Evolutionary conservation across 1,140 invertebrate species (phyloP), one percentile per base, ranked within the genome.

Genomic region (Dinoponera quadriceps): DNA sequence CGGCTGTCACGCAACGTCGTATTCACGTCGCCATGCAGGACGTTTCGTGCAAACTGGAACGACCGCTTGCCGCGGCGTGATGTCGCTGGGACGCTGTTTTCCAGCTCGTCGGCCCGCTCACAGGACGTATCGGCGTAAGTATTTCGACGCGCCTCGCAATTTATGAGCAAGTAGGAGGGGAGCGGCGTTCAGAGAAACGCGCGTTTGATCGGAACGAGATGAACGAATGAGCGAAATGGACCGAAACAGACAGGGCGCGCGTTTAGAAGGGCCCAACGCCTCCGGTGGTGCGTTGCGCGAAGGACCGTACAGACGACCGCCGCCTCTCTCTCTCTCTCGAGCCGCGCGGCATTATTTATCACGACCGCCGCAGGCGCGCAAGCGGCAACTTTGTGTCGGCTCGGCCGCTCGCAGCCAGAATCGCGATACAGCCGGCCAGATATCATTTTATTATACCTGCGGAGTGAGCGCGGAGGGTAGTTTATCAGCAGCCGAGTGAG

Each of bases 371-470:
- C 85, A 73, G 85, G 85, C 86, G 85, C 88, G 85, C 69, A 84
- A 88, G 90, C 90, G 88, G 88, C 88, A 84, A 90, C 91, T 92
- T 92, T 92, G 90, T 89, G 80, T 75, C 73, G 66, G 55, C 72
- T 29, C 69, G 55, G 84, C 88, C 82, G 87, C 77, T 89, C 74
- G 83, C 87, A 84, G 80, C 83, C 85, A 86, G 88, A 89, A 89
- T 88, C 83, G 88, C 90, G 91, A 92, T 92, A 88, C 88, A 85
- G 65, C 74, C 86, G 78, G 69, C 66, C 89, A 91, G 91, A 92
- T 92, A 93, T 93, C 88, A 92, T 93, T 93, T 92, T 93, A 92
- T 93, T 92, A 92, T 92, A 91, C 90, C 90, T 87, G 85, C 86
- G 75, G 77, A 84, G 84, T 74, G 89, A 85, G 75, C 85, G 82